Base-by-base conservation (phyloP, 2,888 invertebrate species). In the Ypsolopha sequella region DNA sequence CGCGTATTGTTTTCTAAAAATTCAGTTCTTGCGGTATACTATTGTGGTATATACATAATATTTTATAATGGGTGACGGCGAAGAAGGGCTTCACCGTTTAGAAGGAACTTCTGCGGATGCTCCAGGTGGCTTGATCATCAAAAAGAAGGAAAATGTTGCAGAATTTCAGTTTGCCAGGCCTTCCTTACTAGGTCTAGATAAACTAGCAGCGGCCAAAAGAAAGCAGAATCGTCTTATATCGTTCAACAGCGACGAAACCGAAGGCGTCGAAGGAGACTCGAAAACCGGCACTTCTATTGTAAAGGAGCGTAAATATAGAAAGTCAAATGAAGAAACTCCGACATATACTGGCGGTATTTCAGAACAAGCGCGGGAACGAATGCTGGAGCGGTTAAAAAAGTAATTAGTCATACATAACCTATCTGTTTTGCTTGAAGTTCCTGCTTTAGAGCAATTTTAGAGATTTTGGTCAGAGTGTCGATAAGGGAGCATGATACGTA, bases 301-400 rank as follows among this genome's bases (percentile, higher is more conserved):
- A 0, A 77, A 74, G 57, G 80, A 76, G 55, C 88, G 94, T 47
- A 92, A 94, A 70, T 95, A 97, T 66, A 89, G 98, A 48, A 88
- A 90, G 48, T 88, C 92, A 9, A 90, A 92, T 61, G 93, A 93
- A 63, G 98, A 98, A 80, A 98, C 98, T 0, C 98, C 98, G 0
- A 95, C 97, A 0, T 92, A 98, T 66, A 96, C 97, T 0, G 98
- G 97, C 6, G 98, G 98, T 6, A 93, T 98, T 24, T 94, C 94
- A 35, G 90, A 91, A 52, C 91, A 91, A 68, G 95, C 94, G 0
- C 87, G 92, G 52, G 91, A 92, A 61, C 89, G 94, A 46, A 87
- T 95, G 65, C 76, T 92, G 36, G 91, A 93, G 64, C 87, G 93
- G 55, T 80, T 91, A 46, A 82, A 88, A 56, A 86, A 80, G 67